Base-by-base conservation (phyloP, 2,113 vertebrate species). In the Zosterops pallidus region DNA sequence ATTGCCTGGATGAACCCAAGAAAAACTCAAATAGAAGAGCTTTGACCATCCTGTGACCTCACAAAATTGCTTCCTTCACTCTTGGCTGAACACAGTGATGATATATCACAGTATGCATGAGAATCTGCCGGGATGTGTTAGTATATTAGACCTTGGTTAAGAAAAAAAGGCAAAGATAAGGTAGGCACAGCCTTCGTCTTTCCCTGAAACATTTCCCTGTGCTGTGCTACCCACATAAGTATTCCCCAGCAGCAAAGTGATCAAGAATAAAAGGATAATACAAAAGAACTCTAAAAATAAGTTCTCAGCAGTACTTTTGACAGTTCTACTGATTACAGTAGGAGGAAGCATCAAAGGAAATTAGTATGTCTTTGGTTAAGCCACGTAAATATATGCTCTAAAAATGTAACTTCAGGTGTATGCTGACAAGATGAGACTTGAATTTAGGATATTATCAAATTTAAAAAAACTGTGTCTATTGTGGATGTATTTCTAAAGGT, bases 1-100 rank as follows among this genome's bases (percentile, higher is more conserved):
- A 96, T 95, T 94, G 60, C 75, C 83, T 86, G 60, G 37, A 94
- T 92, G 86, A 96, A 96, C 92, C 76, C 44, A 63, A 83, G 92
- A 89, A 95, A 94, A 96, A 67, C 60, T 96, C 80, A 86, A 95
- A 94, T 70, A 86, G 76, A 90, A 84, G 83, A 96, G 60, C 89
- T 63, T 81, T 96, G 94, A 94, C 94, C 91, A 96, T 86, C 83
- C 64, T 89, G 29, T 4, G 91, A 96, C 96, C 95, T 97, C 94
- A 95, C 80, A 94, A 94, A 96, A 97, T 96, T 93, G 94, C 80
- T 93, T 95, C 72, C 41, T 96, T 96, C 94, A 93, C 95, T 94
- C 83, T 93, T 94, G 92, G 92, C 89, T 96, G 94, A 92, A n/a
- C 94, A 91, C 69, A 68, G 76, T 86, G 86, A 96, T 92, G 86